These are phyloP conservation scores for Eulemur macaco DNA, from an alignment of 2,113 vertebrate genomes.

Conservation along the genomic window DNA sequence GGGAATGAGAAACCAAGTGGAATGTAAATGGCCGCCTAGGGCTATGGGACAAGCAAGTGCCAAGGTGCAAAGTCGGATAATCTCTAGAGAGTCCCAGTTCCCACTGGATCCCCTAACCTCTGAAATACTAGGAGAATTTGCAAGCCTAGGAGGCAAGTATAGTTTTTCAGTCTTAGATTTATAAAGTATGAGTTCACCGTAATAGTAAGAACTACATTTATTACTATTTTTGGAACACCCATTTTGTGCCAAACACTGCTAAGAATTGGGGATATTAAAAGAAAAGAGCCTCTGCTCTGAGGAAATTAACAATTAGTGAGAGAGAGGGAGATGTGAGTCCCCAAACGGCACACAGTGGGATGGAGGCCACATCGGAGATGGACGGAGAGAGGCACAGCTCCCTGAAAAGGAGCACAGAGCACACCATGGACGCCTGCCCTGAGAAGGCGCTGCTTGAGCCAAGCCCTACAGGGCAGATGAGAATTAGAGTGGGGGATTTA, in stretches of 20 bases:
- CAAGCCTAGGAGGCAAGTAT: neutral
- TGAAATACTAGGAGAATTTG: neutral
- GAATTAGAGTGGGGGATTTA: neutral
- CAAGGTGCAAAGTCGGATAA: neutral
- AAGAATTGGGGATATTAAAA: neutral
- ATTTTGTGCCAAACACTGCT: neutral
- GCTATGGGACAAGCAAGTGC: neutral
- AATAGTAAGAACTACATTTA: neutral
- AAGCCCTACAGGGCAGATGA: fast-evolving
- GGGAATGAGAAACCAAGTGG: neutral
- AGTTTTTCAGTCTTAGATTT: neutral
- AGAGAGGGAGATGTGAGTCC: neutral
- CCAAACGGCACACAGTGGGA: neutral
- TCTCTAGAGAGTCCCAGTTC: neutral
- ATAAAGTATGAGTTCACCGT: neutral
- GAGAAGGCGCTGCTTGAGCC: neutral
- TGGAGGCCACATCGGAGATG: neutral
- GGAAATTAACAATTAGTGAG: neutral
- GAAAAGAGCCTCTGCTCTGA: neutral
- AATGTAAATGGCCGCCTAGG: neutral
- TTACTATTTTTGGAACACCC: neutral
- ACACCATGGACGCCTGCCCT: fast-evolving
- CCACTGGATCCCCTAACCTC: neutral
- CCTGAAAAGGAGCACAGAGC: neutral
- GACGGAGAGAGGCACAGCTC: neutral